Evolutionary conservation across 2,113 vertebrate species (phyloP).

Genomic region (Ammodytes marinus): DNA sequence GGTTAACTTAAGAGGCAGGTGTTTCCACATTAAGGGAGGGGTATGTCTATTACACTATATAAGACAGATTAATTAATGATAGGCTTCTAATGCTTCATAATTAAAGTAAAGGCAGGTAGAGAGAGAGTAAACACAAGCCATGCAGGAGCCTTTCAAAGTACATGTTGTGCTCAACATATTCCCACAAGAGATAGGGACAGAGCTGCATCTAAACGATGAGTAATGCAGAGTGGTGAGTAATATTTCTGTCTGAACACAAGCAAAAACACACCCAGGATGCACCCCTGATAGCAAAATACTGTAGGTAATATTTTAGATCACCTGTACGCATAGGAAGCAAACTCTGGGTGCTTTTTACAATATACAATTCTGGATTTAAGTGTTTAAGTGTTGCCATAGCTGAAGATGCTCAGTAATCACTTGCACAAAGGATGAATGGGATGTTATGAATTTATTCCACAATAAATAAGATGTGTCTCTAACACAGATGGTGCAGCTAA

Average conservation of each 20-base stretch:
- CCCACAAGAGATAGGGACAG: conserved; percentile 13
- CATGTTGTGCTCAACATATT: conserved; percentile 14
- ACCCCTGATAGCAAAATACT: background rate
- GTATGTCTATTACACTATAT: background rate
- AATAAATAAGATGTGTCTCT: conserved; percentile 38
- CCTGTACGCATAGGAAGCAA: background rate
- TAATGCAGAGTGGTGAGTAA: conserved; percentile 1
- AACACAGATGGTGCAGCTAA: background rate
- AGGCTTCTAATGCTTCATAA: background rate
- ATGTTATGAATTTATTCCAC: conserved; percentile 46
- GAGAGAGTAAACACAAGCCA: background rate
- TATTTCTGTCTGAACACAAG: background rate
- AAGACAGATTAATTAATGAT: conserved; percentile 5
- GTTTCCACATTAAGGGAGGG: background rate
- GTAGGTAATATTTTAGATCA: background rate
- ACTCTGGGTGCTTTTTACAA: background rate
- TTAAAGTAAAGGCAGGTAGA: background rate
- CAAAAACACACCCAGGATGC: background rate
- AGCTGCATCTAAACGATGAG: conserved; percentile 15
- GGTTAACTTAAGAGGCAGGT: background rate
- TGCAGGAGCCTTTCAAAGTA: conserved; percentile 2
- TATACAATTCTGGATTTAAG: too few species aligned
- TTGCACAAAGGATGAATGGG: background rate
- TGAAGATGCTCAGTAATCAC: background rate
- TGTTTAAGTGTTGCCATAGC: background rate